Evolutionary conservation across 1,140 invertebrate species (phyloP), one percentile per base, ranked within the genome.

Genomic region (Zophobas atratus): DNA sequence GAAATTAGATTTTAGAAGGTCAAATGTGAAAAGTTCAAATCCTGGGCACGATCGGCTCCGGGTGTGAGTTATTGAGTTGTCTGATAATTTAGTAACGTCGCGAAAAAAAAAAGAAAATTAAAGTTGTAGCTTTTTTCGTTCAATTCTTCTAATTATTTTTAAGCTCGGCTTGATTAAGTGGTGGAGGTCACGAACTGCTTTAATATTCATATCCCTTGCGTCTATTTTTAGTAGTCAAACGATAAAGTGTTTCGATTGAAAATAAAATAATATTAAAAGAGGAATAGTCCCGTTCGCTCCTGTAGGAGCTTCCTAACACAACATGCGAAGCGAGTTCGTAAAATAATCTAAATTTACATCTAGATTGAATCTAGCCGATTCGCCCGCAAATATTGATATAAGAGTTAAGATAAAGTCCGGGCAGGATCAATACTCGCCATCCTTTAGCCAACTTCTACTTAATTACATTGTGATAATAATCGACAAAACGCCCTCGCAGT

Each of bases 21-120:
- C 63, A 70, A 70, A 76, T 70, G 75, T 76, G 75, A 76, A 76
- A 76, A 76, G 75, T 76, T 76, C 75, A 76, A 60, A 57, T 75
- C 73, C 73, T 75, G 55, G 60, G 60, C 60, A 67, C 60, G 60
- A 67, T 67, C 60, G 60, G 43, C 60, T 43, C 60, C 33, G 6
- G 36, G 35, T 32, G 35, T 63, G 36, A 63, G 57, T n/a, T 63
- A 63, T 63, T n/a, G 57, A 63, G 35, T 63, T 63, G 57, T 63
- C 57, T 34, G 36, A 8, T 51, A 51, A 51, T 41, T 38, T 39
- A 38, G 57, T 2, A 57, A 36, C n/a, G 6, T 20, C 20, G 49
- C 2, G 49, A 51, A 4, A 8, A 8, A 4, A 46, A 46, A 53
- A 20, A 53, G 49, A 53, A 53, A 53, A 20, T 20, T 20, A 20